Percentiles rank a stretch among this genome's conserved stretches.
These are phyloP conservation scores for Sapayoa aenigma DNA, from an alignment of 2,113 vertebrate genomes.

Conservation along the genomic window DNA sequence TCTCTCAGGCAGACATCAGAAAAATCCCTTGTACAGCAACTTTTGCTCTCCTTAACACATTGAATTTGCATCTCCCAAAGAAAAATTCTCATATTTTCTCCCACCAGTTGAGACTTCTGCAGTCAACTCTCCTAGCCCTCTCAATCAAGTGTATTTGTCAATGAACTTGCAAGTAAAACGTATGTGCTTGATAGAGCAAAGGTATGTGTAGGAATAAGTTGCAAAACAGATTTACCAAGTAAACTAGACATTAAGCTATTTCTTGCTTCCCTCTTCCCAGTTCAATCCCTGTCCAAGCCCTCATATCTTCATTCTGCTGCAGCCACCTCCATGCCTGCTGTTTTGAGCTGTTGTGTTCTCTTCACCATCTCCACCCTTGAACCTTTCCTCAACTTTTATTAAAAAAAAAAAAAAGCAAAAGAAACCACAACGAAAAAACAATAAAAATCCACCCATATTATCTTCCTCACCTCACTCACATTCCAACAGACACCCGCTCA, in stretches of 20 bases:
- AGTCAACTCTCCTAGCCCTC: neutral
- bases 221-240: neutral
- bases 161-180: neutral
- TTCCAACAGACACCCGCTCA: rapidly evolving
- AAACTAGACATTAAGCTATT: neutral
- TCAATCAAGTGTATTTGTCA: neutral
- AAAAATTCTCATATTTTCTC: neutral
- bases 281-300: neutral
- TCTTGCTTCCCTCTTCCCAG: neutral
- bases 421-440: neutral
- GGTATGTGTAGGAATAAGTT: neutral
- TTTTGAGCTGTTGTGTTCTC: neutral
- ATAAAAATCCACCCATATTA: neutral
- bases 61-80: neutral
- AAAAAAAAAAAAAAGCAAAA: neutral
- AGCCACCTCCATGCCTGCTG: neutral
- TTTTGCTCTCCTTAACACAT: neutral
- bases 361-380: neutral
- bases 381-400: neutral
- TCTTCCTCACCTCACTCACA: neutral
- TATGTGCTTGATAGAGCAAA: neutral
- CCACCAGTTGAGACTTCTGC: neutral
- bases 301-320: neutral
- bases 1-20: neutral
- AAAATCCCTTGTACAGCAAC: neutral